Evolutionary conservation across 2,797 vertebrate species (phyloP).

Genomic region (Rhynchotus rufescens): DNA sequence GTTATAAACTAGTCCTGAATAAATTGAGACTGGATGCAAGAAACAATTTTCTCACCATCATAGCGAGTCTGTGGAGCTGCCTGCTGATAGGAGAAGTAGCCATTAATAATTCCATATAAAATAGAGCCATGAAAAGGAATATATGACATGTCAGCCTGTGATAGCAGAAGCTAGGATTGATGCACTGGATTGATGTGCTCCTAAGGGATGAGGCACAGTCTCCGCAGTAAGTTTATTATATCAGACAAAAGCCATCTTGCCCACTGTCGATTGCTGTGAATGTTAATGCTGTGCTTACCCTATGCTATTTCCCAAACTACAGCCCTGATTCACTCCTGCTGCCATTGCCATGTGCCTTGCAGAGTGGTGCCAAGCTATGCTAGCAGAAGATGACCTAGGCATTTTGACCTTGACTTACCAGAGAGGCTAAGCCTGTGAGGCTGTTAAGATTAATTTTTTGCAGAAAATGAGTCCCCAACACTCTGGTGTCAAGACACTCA

Average conservation of each 20-base stretch:
- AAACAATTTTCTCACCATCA: slow-evolving; percentile 14
- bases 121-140: not conserved
- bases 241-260: not conserved
- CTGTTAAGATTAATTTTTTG: not conserved
- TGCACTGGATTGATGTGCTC: not conserved
- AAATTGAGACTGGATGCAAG: slow-evolving; percentile 33
- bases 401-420: not conserved
- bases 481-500: not conserved
- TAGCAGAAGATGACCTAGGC: not conserved
- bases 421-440: not conserved
- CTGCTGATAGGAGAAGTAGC: not conserved
- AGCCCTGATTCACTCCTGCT: not conserved
- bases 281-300: not conserved
- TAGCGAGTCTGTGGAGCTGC: not conserved
- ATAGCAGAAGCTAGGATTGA: not conserved
- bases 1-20: slow-evolving; percentile 32
- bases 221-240: slow-evolving; percentile 10
- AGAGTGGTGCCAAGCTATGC: not conserved
- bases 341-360: accelerated
- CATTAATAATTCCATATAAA: slow-evolving; percentile 14
- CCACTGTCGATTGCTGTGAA: not conserved
- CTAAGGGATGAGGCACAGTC: not conserved
- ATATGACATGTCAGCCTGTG: not conserved
- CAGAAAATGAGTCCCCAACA: not conserved
- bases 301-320: not conserved